Conservation (phyloP, 2,113 vertebrate species). For the Cyanoderma ruficeps region DNA sequence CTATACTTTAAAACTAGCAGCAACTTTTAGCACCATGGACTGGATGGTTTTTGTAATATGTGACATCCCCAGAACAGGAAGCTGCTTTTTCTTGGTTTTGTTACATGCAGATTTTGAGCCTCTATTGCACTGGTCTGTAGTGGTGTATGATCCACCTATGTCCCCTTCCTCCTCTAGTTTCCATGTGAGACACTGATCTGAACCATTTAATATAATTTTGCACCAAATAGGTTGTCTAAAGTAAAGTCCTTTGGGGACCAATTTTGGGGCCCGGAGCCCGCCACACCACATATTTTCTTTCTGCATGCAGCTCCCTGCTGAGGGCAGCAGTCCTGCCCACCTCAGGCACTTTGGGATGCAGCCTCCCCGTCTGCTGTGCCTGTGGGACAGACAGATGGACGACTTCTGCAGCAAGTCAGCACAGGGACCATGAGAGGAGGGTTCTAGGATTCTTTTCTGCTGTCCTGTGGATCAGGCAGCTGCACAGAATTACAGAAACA, state of each 20-base stretch:
- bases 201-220: not conserved
- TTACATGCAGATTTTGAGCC: not conserved
- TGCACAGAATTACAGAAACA: not conserved
- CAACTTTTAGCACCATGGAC: not conserved
- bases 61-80: not conserved
- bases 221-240: not conserved
- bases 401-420: not conserved
- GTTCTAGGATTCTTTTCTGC: not conserved
- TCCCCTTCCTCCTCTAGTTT: not conserved
- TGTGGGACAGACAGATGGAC: not conserved
- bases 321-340: not conserved
- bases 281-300: not conserved
- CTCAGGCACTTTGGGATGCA: not conserved
- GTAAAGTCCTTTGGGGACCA: not conserved
- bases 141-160: accelerated
- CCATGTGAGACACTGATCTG: not conserved
- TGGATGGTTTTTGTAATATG: not conserved
- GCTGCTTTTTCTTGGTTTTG: not conserved
- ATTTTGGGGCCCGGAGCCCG: not conserved
- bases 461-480: not conserved
- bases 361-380: accelerated
- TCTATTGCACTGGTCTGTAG: not conserved
- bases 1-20: not conserved
- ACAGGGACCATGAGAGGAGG: accelerated
- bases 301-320: not conserved